phyloP scores from a whole-genome alignment of 1,140 invertebrate genomes.

The Orussus abietinus region DNA sequence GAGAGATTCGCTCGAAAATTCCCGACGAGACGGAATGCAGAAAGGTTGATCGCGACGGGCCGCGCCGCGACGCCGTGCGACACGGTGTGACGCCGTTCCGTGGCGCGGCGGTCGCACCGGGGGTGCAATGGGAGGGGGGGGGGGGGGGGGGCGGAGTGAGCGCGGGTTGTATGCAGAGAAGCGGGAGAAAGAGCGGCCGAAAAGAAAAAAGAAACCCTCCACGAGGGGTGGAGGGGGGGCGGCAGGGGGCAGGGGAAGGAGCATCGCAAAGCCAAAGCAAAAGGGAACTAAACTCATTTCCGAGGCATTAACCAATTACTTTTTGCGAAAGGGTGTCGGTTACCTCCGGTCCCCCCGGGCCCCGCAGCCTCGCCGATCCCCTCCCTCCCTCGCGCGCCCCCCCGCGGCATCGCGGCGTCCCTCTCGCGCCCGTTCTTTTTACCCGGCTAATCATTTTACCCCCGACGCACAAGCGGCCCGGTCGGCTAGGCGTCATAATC shows the following conservation, averaged over 20 bases:
- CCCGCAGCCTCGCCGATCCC: constrained; percentile 10
- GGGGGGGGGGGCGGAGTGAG: background rate
- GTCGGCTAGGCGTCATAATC: no score
- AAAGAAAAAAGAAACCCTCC: constrained; percentile 5
- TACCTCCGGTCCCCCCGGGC: constrained; percentile 33
- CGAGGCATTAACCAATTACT: constrained; percentile 54
- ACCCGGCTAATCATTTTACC: no score
- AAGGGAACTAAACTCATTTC: constrained; percentile 54
- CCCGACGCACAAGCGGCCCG: no score
- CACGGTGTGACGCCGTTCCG: no score
- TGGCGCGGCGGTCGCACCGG: background rate
- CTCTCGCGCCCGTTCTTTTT: no score
- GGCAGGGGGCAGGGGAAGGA: constrained; percentile 28
- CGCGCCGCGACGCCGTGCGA: no score
- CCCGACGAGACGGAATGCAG: no score
- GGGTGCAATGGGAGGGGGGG: background rate
- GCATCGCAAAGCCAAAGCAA: constrained; percentile 31
- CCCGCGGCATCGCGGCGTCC: no score
- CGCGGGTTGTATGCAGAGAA: background rate
- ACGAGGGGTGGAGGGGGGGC: constrained; percentile 11
- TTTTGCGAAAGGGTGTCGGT: constrained; percentile 50
- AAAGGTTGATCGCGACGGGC: no score
- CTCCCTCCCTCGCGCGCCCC: constrained; percentile 16
- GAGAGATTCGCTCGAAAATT: no score
- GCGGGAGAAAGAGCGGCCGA: constrained; percentile 1